Conservation (phyloP, 2,113 vertebrate species). For the Motacilla alba region DNA sequence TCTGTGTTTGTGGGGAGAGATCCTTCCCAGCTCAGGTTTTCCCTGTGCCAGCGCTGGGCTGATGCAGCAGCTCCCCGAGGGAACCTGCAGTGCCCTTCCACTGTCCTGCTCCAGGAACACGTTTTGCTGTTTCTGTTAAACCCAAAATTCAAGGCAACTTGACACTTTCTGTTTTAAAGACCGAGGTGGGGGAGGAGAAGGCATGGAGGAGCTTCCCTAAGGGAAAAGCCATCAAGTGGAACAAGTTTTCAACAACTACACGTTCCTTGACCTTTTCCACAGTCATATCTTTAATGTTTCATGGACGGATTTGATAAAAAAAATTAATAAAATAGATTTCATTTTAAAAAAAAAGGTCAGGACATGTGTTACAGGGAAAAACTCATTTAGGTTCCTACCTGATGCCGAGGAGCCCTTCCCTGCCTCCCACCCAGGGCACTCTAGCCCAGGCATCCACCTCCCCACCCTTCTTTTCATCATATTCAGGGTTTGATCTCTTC, state of each 20-base stretch:
- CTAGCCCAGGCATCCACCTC: background rate
- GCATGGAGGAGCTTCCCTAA: background rate
- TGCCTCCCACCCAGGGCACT: background rate
- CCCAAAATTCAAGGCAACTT: background rate
- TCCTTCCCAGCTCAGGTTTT: background rate
- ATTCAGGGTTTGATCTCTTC: background rate
- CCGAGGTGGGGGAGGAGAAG: background rate
- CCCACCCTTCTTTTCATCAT: background rate
- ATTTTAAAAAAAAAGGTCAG: slow-evolving; percentile 77
- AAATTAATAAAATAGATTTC: slow-evolving; percentile 77
- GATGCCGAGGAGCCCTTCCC: background rate
- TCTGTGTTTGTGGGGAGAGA: background rate
- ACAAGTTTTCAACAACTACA: slow-evolving; percentile 62
- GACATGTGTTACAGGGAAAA: slow-evolving; percentile 71
- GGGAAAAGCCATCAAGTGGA: slow-evolving; percentile 59
- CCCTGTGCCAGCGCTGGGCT: background rate
- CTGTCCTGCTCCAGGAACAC: background rate
- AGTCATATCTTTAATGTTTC: slow-evolving; percentile 49
- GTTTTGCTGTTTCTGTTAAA: background rate
- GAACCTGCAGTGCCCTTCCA: background rate
- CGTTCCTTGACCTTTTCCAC: slow-evolving; percentile 75
- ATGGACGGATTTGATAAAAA: slow-evolving; percentile 62
- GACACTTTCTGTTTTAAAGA: slow-evolving; percentile 23
- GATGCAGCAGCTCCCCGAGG: background rate
- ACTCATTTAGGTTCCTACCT: slow-evolving; percentile 59